Percentiles rank a stretch among this genome's conserved stretches.
Conservation (phyloP, 2,113 vertebrate species). For the Hoplias malabaricus region DNA sequence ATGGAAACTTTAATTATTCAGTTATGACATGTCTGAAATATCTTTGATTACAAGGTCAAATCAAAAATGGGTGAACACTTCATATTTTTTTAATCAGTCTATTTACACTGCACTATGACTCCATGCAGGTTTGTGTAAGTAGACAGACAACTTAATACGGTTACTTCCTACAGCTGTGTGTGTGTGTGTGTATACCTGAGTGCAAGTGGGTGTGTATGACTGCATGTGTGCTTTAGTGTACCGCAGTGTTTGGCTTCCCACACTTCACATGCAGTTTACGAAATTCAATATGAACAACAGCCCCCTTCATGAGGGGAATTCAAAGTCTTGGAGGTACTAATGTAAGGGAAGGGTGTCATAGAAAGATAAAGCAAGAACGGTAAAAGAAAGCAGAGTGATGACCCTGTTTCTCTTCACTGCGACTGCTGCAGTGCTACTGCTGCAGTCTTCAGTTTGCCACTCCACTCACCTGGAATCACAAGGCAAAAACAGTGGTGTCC, state of each 20-base stretch:
- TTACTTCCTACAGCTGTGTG: too few species aligned
- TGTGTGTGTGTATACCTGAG: neutral
- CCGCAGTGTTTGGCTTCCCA: neutral
- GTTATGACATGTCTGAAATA: too few species aligned
- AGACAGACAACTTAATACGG: neutral
- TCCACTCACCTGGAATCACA: slow-evolving; percentile 52
- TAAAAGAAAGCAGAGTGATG: slow-evolving; percentile 5
- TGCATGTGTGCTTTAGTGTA: neutral
- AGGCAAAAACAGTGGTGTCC: slow-evolving; percentile 55
- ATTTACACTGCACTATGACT: neutral
- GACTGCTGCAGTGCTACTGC: slow-evolving; percentile 21
- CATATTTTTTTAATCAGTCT: too few species aligned
- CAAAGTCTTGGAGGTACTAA: neutral
- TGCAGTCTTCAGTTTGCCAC: slow-evolving; percentile 36
- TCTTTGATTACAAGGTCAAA: too few species aligned
- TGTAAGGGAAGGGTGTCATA: neutral
- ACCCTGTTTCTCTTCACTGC: slow-evolving; percentile 22
- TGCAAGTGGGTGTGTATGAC: neutral
- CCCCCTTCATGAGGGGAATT: neutral
- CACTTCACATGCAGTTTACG: neutral
- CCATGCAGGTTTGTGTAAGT: neutral
- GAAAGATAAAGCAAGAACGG: neutral
- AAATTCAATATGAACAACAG: neutral
- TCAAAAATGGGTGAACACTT: too few species aligned
- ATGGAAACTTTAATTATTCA: neutral